Conservation (phyloP, 2,888 invertebrate genomes). For the Cataglyphis cursor region DNA sequence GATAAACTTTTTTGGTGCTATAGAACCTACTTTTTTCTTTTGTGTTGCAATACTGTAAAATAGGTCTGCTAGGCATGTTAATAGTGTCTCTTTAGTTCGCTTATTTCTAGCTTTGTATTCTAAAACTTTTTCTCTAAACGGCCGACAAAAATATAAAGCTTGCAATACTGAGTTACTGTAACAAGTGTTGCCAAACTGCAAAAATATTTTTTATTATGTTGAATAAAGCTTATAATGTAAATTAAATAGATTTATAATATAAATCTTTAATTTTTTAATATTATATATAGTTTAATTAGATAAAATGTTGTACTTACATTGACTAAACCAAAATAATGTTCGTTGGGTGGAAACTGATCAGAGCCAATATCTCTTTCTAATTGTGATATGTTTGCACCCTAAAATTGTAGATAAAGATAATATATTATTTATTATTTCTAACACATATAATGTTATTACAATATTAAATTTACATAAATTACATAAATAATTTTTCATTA, state of each 20-base stretch:
- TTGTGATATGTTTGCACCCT: conserved; percentile 99
- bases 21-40: conserved; percentile 99
- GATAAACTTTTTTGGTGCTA: conserved; percentile 99
- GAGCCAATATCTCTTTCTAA: conserved; percentile 99
- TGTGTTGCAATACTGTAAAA: conserved; percentile 99
- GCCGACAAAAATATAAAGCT: conserved; percentile 99
- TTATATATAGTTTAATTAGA: not conserved
- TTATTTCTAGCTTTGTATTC: conserved; percentile 99
- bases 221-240: not conserved
- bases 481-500: not conserved
- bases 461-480: not conserved
- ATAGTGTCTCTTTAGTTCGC: conserved; percentile 97
- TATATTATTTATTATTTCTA: not conserved
- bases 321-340: conserved; percentile 99
- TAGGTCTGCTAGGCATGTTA: conserved; percentile 99
- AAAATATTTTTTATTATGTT: conserved; percentile 71
- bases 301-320: conserved; percentile 92
- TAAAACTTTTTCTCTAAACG: conserved; percentile 99
- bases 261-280: conserved; percentile 1
- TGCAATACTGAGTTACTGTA: conserved; percentile 99
- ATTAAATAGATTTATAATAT: conserved; percentile 27
- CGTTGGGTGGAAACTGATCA: conserved; percentile 99
- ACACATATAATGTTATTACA: not conserved
- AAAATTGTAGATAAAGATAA: conserved; percentile 80
- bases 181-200: conserved; percentile 99